Evolutionary conservation across 2,113 vertebrate species (phyloP).

Genomic region (Halichoerus grypus): DNA sequence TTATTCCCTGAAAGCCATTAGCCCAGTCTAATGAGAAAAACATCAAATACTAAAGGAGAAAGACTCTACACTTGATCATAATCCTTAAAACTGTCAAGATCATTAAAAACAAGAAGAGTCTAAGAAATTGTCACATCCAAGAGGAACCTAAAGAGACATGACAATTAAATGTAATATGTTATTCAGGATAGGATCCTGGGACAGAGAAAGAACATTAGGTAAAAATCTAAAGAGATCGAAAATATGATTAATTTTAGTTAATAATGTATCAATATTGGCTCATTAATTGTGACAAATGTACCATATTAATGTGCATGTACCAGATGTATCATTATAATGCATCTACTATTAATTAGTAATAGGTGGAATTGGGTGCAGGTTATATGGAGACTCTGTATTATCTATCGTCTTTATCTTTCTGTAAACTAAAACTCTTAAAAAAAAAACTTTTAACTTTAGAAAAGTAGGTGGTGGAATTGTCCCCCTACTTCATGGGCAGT

Average conservation of each 20-base stretch:
- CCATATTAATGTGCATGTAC: neutral
- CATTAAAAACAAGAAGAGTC: neutral
- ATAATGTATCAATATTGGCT: neutral
- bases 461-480: neutral
- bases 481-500: neutral
- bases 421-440: neutral
- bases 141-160: neutral
- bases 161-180: neutral
- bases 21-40: neutral
- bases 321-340: conserved; percentile 24
- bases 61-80: neutral
- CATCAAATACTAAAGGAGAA: neutral
- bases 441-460: neutral
- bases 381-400: neutral
- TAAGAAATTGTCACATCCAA: neutral
- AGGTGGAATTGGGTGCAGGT: neutral
- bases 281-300: conserved; percentile 14
- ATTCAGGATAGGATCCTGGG: neutral
- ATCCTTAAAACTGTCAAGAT: neutral
- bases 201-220: neutral
- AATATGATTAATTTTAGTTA: neutral
- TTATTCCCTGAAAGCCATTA: neutral
- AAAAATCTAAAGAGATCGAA: neutral
- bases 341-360: conserved; percentile 17
- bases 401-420: conserved; percentile 20